Conservation (phyloP, 2,113 vertebrate genomes). For the Trogon surrucura region DNA sequence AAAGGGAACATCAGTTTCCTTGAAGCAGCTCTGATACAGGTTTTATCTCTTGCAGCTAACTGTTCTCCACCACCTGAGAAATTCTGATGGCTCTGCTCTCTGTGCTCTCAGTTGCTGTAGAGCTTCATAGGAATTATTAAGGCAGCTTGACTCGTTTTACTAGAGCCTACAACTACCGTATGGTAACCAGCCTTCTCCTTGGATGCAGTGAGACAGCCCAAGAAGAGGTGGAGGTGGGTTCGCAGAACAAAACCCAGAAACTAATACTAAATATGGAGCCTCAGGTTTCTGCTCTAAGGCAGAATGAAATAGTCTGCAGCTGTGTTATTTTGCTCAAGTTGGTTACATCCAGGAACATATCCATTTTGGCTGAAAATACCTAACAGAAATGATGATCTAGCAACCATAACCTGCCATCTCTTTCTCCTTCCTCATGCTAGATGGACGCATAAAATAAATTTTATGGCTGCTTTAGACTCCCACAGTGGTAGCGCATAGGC, state of each 20-base stretch:
- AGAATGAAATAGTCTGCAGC: not conserved
- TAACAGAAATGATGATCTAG: not conserved
- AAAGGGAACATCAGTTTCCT: not conserved
- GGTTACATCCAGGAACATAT: not conserved
- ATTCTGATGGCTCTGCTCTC: not conserved
- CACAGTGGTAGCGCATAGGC: not conserved
- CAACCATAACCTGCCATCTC: not conserved
- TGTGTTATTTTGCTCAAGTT: not conserved
- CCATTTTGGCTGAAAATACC: not conserved
- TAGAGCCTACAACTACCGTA: not conserved
- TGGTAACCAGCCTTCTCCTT: not conserved
- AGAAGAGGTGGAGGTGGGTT: not conserved
- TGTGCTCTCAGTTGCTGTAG: not conserved
- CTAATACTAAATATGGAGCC: not conserved
- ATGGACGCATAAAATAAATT: not conserved
- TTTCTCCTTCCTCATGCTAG: not conserved
- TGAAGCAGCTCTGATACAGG: not conserved
- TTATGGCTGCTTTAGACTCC: not conserved
- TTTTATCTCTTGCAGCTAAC: not conserved
- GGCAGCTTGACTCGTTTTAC: not conserved
- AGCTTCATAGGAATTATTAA: not conserved
- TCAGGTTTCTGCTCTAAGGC: not conserved
- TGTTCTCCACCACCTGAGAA: not conserved
- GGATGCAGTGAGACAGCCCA: not conserved
- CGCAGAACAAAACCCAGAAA: not conserved